These are phyloP conservation scores for Saccostrea cuccullata DNA, from an alignment of 1,140 invertebrate species.

Conservation along the genomic window DNA sequence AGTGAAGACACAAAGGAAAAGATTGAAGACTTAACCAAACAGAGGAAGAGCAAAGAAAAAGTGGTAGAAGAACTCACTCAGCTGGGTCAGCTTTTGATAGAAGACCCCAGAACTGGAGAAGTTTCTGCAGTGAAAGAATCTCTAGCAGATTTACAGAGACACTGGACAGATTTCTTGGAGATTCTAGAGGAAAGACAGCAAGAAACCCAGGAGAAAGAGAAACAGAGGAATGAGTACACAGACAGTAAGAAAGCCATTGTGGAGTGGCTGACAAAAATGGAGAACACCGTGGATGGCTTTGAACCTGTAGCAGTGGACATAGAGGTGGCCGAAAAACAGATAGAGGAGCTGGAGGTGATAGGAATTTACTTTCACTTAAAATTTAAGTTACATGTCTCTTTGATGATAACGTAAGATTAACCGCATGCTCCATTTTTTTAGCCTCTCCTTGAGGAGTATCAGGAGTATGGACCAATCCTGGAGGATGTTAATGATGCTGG, in stretches of 20 bases:
- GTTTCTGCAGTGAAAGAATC: slow-evolving; percentile 90
- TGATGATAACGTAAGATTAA: too few species aligned
- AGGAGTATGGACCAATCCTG: slow-evolving; percentile 90
- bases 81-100: slow-evolving; percentile 89
- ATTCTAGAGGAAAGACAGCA: slow-evolving; percentile 90
- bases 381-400: too few species aligned
- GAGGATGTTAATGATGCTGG: slow-evolving; percentile 96
- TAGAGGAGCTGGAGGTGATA: slow-evolving; percentile 88
- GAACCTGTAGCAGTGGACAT: slow-evolving; percentile 92
- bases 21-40: slow-evolving; percentile 81
- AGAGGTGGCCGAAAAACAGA: slow-evolving; percentile 89
- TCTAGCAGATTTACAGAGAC: slow-evolving; percentile 85
- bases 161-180: slow-evolving; percentile 87
- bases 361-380: too few species aligned
- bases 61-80: slow-evolving; percentile 88
- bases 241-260: slow-evolving; percentile 89
- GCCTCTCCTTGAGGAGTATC: slow-evolving; percentile 93
- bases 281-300: slow-evolving; percentile 84
- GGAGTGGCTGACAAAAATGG: slow-evolving; percentile 90
- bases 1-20: slow-evolving; percentile 85
- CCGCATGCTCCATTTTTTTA: too few species aligned
- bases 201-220: slow-evolving; percentile 88
- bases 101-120: slow-evolving; percentile 84
- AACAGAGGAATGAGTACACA: slow-evolving; percentile 92
- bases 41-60: slow-evolving; percentile 81